Evolutionary conservation across 2,888 invertebrate species (phyloP).

Genomic region (Ceratothoa steindachneri): DNA sequence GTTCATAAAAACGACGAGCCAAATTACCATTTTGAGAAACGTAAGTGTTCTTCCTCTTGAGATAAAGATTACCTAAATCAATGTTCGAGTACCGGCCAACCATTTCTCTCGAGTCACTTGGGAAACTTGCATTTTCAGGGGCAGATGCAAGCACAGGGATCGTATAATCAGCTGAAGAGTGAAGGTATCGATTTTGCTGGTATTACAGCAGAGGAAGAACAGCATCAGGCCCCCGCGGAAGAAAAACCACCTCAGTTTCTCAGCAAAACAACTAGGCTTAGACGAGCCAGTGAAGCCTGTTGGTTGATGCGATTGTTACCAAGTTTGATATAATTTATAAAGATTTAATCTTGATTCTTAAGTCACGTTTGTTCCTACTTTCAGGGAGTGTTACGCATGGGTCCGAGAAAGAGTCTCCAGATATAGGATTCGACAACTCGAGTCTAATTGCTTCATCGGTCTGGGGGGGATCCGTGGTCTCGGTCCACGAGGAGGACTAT

Average conservation of each 20-base stretch:
- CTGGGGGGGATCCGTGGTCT: background rate
- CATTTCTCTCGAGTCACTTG: too few species aligned
- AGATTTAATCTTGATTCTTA: too few species aligned
- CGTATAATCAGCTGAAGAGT: constrained; percentile 59
- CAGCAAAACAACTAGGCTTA: background rate
- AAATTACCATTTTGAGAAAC: constrained; percentile 64
- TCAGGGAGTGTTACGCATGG: background rate
- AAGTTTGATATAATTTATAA: too few species aligned
- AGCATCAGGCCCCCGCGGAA: background rate
- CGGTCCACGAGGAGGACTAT: background rate
- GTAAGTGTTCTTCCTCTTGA: constrained; percentile 51
- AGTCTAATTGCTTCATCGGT: background rate
- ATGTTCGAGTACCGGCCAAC: too few species aligned
- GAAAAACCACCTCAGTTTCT: background rate
- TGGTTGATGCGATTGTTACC: too few species aligned
- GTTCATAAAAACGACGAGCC: constrained; percentile 66
- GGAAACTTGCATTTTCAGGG: constrained; percentile 34
- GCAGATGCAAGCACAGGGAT: constrained; percentile 58
- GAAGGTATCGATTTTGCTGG: constrained; percentile 48
- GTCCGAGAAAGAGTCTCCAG: background rate
- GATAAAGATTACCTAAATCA: too few species aligned
- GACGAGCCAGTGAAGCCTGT: background rate
- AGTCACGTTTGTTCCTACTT: too few species aligned
- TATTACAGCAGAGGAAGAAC: constrained; percentile 23
- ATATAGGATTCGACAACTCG: background rate